phyloP scores from a whole-genome alignment of 2,888 invertebrate species.

The Tridacna crocea region DNA sequence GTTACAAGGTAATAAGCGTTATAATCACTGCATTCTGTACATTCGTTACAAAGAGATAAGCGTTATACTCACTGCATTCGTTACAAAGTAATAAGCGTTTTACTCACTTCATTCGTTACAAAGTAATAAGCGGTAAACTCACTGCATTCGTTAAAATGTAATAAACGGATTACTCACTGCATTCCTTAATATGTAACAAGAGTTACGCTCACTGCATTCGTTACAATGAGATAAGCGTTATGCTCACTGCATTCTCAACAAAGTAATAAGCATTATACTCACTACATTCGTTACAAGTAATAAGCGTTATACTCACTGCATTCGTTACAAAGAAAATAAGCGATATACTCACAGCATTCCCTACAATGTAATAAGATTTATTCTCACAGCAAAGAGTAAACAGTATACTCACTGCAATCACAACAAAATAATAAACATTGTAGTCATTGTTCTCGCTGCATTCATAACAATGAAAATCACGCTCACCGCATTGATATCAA shows the following conservation, averaged over 20 bases:
- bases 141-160: slow-evolving; percentile 6
- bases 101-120: slow-evolving; percentile 10
- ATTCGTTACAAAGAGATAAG: too few relatives aligned
- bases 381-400: too few relatives aligned
- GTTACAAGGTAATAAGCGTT: slow-evolving; percentile 6
- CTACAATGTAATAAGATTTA: too few relatives aligned
- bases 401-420: too few relatives aligned
- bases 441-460: too few relatives aligned
- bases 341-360: slow-evolving; percentile 11
- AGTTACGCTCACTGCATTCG: slow-evolving; percentile 7
- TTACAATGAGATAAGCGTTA: slow-evolving; percentile 10
- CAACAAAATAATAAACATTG: too few relatives aligned
- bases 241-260: slow-evolving; percentile 11
- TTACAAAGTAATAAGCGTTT: slow-evolving; percentile 5
- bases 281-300: too few relatives aligned
- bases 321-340: slow-evolving; percentile 6
- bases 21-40: slow-evolving; percentile 13
- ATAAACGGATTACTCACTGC: slow-evolving; percentile 16
- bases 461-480: too few relatives aligned
- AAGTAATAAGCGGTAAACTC: slow-evolving; percentile 15
- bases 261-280: slow-evolving; percentile 18
- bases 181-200: too few relatives aligned
- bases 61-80: slow-evolving; percentile 12
- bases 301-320: slow-evolving; percentile 16
- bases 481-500: too few relatives aligned